phyloP scores from a whole-genome alignment of 2,113 vertebrate species.

The Gymnogyps californianus region DNA sequence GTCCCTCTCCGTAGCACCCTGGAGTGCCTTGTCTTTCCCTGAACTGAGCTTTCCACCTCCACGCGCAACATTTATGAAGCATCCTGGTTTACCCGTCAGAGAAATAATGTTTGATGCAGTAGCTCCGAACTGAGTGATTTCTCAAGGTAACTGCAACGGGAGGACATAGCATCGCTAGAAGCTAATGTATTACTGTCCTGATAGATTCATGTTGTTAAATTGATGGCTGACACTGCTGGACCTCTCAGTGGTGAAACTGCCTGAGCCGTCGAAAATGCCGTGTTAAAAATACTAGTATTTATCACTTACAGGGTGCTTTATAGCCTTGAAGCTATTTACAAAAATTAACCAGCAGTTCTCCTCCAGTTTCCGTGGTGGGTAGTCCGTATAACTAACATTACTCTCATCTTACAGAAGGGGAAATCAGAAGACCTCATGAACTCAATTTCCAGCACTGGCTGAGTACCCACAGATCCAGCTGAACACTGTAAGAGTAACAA shows the following conservation, averaged over 20 bases:
- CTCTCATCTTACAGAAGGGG: not conserved
- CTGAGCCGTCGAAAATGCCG: not conserved
- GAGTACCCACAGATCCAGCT: not conserved
- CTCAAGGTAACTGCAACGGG: conserved; percentile 34
- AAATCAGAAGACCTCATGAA: not conserved
- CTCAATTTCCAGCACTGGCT: not conserved
- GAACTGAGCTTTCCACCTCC: not conserved
- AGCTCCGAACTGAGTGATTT: conserved; percentile 10
- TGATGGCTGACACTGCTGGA: conserved; percentile 34
- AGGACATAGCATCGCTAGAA: conserved; percentile 18
- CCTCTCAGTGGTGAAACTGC: not conserved
- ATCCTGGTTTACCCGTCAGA: not conserved
- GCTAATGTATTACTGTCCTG: conserved; percentile 39
- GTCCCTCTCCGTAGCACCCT: not conserved
- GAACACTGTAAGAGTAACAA: not conserved
- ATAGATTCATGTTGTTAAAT: conserved; percentile 42
- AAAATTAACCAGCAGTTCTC: not conserved
- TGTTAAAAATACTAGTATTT: conserved; percentile 13
- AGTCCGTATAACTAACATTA: rapidly evolving
- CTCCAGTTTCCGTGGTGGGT: not conserved
- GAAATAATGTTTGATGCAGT: not conserved
- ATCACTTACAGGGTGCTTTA: not conserved
- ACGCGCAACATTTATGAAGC: not conserved
- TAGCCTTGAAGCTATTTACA: not conserved
- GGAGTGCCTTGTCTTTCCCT: not conserved